Evolutionary conservation across 2,113 vertebrate species (phyloP), one percentile per base, ranked within the genome.

Genomic region (Xiphophorus maculatus): DNA sequence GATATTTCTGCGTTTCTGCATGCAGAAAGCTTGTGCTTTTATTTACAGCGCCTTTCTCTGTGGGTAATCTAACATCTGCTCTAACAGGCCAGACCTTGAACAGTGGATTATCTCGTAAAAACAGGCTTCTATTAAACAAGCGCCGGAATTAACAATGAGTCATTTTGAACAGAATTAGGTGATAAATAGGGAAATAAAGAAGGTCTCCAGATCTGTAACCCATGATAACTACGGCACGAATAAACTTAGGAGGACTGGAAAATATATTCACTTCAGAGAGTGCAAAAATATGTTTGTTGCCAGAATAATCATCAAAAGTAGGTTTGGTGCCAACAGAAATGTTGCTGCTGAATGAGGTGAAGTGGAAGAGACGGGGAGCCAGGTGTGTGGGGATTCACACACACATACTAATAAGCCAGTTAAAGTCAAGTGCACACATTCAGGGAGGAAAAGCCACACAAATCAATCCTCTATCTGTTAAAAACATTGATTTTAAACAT

Each of bases 21-120:
- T 68, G 74, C 84, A 48, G 77, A 25, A 42, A 58, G 32, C 82
- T 66, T 60, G 60, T 67, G 83, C 80, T 80, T 87, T 78, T 87
- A 81, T 90, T 90, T 87, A 86, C 84, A 29, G 69, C 22, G 75
- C 64, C 79, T 44, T 81, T 85, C 88, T 81, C 76, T 85, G 71
- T 60, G 68, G 63, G 27, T 83, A 91, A 93, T 93, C 89, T 92
- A 86, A 85, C 88, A 89, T 92, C 89, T 87, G 86, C 76, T 75
- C 62, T 70, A 73, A 83, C 68, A 63, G 3, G 74, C 37, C 88
- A 85, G 81, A 89, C 87, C 89, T 85, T 77, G 80, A 89, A 79
- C 86, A 51, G 64, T 66, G 79, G 79, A 89, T 85, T 92, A 93
- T 92, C 90, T 86, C 84, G 48, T 79, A 77, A 83, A 86, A 88